Percentiles rank a stretch among this genome's conserved stretches.
These are phyloP conservation scores for Ibidorhyncha struthersii DNA, from an alignment of 2,113 vertebrate species.

Conservation along the genomic window DNA sequence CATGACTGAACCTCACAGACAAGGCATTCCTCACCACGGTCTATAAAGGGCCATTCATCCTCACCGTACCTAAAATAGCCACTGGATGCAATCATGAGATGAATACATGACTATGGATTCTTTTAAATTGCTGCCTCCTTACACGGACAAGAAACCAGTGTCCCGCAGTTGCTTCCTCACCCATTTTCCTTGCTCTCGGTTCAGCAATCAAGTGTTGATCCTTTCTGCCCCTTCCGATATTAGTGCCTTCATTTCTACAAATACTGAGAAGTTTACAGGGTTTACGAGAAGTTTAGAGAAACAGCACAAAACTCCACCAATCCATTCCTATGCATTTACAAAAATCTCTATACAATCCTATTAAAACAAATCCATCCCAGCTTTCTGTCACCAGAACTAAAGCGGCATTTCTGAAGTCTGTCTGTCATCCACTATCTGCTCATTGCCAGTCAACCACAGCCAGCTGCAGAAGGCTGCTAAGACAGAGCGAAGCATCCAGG, in stretches of 20 bases:
- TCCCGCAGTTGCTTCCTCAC: neutral
- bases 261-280: neutral
- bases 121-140: neutral
- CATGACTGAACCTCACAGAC: neutral
- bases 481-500: neutral
- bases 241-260: neutral
- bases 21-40: neutral
- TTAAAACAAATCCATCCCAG: neutral
- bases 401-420: neutral
- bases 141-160: neutral
- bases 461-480: neutral
- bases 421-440: neutral
- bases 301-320: neutral
- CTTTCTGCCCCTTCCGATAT: neutral
- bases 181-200: neutral
- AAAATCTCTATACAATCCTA: neutral
- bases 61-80: conserved; percentile 1
- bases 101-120: neutral
- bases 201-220: neutral
- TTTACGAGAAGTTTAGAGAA: neutral
- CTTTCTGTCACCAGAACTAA: neutral
- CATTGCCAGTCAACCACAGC: neutral
- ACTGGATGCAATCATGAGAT: neutral
- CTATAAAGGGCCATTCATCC: conserved; percentile 35
- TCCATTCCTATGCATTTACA: neutral